Evolutionary conservation across 2,888 invertebrate species (phyloP).

Genomic region (Hoplodrina ambigua): DNA sequence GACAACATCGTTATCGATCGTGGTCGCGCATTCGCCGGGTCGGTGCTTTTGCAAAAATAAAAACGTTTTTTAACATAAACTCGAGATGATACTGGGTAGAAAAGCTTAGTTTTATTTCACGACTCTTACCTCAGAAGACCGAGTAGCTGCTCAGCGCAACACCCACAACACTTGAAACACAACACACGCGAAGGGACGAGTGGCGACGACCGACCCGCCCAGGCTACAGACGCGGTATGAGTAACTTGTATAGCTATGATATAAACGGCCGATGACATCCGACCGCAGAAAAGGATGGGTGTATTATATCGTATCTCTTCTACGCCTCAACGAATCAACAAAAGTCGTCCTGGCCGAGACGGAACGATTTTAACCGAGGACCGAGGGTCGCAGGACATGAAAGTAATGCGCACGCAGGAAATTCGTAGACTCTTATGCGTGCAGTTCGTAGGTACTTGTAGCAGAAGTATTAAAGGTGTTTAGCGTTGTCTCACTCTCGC

Average conservation of each 20-base stretch:
- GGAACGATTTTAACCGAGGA: slow-evolving; percentile 63
- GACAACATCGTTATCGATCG: slow-evolving; percentile 90
- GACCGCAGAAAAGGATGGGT: slow-evolving; percentile 72
- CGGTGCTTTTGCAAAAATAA: slow-evolving; percentile 75
- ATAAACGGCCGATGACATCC: slow-evolving; percentile 86
- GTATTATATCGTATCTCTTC: slow-evolving; percentile 64
- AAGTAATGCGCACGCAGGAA: slow-evolving; percentile 84
- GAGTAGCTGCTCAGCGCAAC: slow-evolving; percentile 77
- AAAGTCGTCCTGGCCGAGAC: slow-evolving; percentile 70
- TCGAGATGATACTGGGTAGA: slow-evolving; percentile 29
- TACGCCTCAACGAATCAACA: slow-evolving; percentile 62
- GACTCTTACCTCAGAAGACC: slow-evolving; percentile 79
- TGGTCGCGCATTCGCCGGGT: slow-evolving; percentile 77
- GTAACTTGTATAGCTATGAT: slow-evolving; percentile 74
- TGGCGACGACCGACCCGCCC: slow-evolving; percentile 85
- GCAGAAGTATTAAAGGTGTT: slow-evolving; percentile 44
- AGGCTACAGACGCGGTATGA: slow-evolving; percentile 84
- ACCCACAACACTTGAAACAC: slow-evolving; percentile 84
- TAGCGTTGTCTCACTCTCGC: slow-evolving; percentile 46
- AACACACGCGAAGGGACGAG: slow-evolving; percentile 86
- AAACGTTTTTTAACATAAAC: slow-evolving; percentile 77
- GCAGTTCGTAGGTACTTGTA: slow-evolving; percentile 50
- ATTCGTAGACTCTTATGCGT: slow-evolving; percentile 56
- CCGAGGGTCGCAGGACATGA: slow-evolving; percentile 75
- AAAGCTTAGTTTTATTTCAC: slow-evolving; percentile 47